These are phyloP conservation scores for Gulo gulo DNA, from an alignment of 2,113 vertebrate species.

Conservation along the genomic window DNA sequence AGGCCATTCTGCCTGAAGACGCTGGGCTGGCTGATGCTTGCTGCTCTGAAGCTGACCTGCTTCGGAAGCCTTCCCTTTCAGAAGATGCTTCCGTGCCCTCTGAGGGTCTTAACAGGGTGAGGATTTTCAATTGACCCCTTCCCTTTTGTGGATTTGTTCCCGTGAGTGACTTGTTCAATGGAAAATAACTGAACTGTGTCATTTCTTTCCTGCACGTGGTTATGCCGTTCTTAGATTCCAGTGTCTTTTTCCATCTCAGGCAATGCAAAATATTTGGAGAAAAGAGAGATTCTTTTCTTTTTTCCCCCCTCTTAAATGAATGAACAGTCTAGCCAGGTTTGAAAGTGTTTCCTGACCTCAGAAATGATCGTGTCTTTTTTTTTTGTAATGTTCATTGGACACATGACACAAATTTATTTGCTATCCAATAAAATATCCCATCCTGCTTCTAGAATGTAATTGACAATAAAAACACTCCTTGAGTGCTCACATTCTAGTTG, in stretches of 20 bases:
- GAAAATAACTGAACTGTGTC: constrained; percentile 27
- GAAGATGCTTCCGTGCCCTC: background rate
- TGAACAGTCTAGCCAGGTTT: background rate
- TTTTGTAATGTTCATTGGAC: background rate
- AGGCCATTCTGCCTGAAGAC: background rate
- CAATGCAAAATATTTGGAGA: constrained; percentile 21
- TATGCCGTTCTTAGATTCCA: background rate
- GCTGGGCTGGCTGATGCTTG: background rate
- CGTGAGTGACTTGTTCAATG: background rate
- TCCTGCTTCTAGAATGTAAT: constrained; percentile 26
- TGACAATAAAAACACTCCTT: constrained; percentile 36
- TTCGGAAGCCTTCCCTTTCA: background rate
- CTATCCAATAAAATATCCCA: constrained; percentile 45
- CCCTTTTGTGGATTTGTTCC: background rate
- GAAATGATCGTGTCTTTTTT: background rate
- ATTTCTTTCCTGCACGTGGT: background rate
- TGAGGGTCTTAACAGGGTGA: background rate
- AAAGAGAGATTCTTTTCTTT: background rate
- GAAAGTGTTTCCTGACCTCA: constrained; percentile 14
- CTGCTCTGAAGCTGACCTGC: background rate
- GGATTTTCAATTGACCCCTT: background rate
- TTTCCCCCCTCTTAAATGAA: background rate
- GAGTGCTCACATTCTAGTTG: background rate
- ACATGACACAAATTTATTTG: constrained; percentile 29
- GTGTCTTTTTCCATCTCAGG: background rate